phyloP scores from a whole-genome alignment of 2,888 invertebrate species.

The Lacanobia oleracea region DNA sequence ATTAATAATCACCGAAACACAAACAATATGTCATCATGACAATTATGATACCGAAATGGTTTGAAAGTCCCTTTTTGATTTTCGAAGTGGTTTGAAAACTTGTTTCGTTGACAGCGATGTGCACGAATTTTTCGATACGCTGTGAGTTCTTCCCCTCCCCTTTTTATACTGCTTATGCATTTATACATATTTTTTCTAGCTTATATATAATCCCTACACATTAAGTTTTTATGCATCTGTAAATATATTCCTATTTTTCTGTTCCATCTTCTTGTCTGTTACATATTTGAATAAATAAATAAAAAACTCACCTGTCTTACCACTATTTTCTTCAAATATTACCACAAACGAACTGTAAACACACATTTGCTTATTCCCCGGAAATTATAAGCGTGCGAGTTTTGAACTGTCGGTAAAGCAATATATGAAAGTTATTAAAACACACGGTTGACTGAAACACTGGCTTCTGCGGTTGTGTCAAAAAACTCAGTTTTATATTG shows the following conservation, averaged over 20 bases:
- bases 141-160: no score
- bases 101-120: no score
- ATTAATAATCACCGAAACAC: not conserved
- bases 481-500: constrained; percentile 29
- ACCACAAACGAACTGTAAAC: constrained; percentile 16
- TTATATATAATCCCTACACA: no score
- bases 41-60: no score
- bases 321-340: constrained; percentile 25
- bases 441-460: constrained; percentile 27
- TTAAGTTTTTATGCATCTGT: no score
- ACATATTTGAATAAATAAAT: not conserved
- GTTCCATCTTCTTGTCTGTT: no score
- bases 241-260: no score
- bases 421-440: constrained; percentile 42
- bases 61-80: no score
- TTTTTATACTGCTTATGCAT: no score
- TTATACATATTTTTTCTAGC: no score
- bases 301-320: constrained; percentile 30
- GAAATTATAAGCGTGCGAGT: constrained; percentile 39
- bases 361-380: constrained; percentile 39
- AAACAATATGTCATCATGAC: not conserved
- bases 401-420: constrained; percentile 28
- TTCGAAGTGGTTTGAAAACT: no score
- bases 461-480: constrained; percentile 29
- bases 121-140: no score